phyloP scores from a whole-genome alignment of 2,797 vertebrate species.

The Hypotaenidia okinawae region DNA sequence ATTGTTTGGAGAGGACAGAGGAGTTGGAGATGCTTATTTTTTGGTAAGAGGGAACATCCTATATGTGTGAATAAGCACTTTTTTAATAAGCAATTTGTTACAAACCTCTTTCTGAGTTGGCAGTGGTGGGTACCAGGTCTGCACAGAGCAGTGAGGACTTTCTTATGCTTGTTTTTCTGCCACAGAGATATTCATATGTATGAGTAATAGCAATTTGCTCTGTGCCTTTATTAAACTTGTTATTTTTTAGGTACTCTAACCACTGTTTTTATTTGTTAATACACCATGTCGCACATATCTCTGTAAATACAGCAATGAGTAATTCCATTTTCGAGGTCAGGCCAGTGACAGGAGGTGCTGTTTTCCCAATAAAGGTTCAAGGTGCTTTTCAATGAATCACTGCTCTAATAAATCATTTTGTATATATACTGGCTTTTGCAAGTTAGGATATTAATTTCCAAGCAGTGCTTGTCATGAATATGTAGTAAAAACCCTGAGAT shows the following conservation, averaged over 20 bases:
- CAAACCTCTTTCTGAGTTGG: not conserved
- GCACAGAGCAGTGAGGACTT: not conserved
- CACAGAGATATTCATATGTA: not conserved
- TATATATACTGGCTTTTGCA: constrained; percentile 46
- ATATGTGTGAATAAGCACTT: not conserved
- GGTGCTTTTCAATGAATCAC: constrained; percentile 26
- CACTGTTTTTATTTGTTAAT: not conserved
- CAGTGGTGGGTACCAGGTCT: not conserved
- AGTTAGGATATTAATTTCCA: constrained; percentile 58
- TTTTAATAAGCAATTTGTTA: not conserved
- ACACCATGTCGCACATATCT: not conserved
- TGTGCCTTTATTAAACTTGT: not conserved
- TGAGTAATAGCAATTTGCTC: not conserved
- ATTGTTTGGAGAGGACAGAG: not conserved
- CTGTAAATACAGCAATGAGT: constrained; percentile 20
- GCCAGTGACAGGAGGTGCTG: constrained; percentile 31
- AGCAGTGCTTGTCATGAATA: constrained; percentile 59
- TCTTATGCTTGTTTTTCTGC: not conserved
- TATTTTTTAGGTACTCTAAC: not conserved
- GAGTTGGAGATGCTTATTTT: not conserved
- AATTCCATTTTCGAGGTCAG: constrained; percentile 33
- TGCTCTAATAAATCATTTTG: constrained; percentile 71
- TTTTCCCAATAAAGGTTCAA: constrained; percentile 59
- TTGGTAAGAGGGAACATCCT: not conserved
- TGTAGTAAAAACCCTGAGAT: constrained; percentile 47